phyloP scores from a whole-genome alignment of 2,113 vertebrate genomes.

The Athene noctua region DNA sequence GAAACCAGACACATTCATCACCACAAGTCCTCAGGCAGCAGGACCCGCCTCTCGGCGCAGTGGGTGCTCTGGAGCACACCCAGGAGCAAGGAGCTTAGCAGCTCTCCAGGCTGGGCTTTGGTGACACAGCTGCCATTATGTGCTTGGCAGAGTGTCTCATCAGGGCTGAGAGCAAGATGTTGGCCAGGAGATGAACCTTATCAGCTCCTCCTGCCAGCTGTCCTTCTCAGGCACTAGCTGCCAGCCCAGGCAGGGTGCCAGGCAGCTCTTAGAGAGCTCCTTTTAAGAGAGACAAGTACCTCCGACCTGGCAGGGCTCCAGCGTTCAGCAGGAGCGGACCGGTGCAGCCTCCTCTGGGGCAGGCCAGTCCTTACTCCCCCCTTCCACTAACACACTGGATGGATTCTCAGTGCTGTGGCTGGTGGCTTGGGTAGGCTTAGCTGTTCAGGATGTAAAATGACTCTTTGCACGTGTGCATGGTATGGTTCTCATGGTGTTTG shows the following conservation, averaged over 20 bases:
- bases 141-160: background rate
- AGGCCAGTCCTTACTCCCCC: accelerated
- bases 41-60: background rate
- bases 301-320: background rate
- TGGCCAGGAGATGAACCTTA: background rate
- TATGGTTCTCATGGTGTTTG: background rate
- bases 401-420: background rate
- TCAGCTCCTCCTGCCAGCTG: background rate
- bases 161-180: background rate
- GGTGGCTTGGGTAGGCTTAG: background rate
- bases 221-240: background rate
- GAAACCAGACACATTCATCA: background rate
- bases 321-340: background rate
- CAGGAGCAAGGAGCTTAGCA: accelerated
- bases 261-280: background rate
- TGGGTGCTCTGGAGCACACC: background rate
- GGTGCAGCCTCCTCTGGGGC: background rate
- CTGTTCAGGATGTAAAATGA: background rate
- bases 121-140: background rate
- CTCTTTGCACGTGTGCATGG: background rate
- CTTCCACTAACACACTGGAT: background rate
- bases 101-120: background rate
- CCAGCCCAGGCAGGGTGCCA: background rate
- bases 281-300: background rate
- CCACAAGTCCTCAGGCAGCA: background rate